Evolutionary conservation across 1,140 invertebrate species (phyloP), one percentile per base, ranked within the genome.

Genomic region (Pseudoatta argentina): DNA sequence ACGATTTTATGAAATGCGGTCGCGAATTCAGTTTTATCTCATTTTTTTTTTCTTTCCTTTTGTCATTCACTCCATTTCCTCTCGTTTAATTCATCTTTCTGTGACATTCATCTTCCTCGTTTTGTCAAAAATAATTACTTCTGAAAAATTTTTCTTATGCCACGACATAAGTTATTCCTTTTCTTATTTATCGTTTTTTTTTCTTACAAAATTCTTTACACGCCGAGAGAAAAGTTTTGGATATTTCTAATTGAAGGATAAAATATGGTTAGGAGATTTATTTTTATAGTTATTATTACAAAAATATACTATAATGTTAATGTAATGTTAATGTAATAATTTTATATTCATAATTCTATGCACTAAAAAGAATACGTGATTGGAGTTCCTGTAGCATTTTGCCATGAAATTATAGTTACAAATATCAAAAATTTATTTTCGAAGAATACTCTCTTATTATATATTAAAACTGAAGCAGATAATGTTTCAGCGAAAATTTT

Each of bases 21-120:
- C 16, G 30, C 34, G 55, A 88, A 89, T 89, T 71, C 57, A 79
- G 67, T 39, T 51, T 51, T 51, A 16, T 34, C 8, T 7, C 8
- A 10, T 39, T 30, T 61, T 76, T 57, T 14, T 34, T 4, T 21
- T 21, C 53, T 55, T 21, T 24, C 21, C 27, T 53, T 39, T 7
- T 10, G n/a, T 27, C 55, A 21, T 34, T 12, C 21, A 5, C 21
- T 63, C 1, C 18, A 34, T 44, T 39, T 63, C 1, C 12, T 0
- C 12, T 21, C 10, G 12, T 5, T 8, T 72, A 27, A 59, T 59
- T 39, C 34, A 6, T 18, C 21, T 39, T 59, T n/a, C n/a, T n/a
- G n/a, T n/a, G n/a, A n/a, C 39, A 59, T 59, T 39, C 34, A 6
- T 18, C 21, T 39, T 59, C 53, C 21, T 71, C 18, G 14, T 72